A percentile compares a stretch with the other conserved stretches of the same genome.
Conservation (phyloP, 2,888 invertebrate genomes). For the Melipona bicolor region DNA sequence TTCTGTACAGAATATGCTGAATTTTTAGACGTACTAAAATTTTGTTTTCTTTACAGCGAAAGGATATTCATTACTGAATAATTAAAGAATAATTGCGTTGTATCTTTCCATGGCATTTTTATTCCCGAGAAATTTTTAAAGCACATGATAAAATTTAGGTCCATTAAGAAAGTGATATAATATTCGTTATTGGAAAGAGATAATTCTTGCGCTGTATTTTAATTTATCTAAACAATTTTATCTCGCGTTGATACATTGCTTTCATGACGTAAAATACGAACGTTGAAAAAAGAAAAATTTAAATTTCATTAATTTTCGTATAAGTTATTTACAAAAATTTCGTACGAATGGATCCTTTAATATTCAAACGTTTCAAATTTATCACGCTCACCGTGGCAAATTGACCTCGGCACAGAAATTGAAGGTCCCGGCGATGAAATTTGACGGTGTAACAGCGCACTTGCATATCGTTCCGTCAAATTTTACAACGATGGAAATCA, state of each 20-base stretch:
- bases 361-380: not conserved
- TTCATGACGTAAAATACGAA: not conserved
- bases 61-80: not conserved
- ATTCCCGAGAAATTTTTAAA: not conserved
- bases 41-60: too few relatives aligned
- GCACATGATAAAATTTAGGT: too few relatives aligned
- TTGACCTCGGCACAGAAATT: not conserved
- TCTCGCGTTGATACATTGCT: too few relatives aligned
- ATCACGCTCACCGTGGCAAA: not conserved
- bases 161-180: too few relatives aligned
- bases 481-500: not conserved
- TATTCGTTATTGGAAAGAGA: too few relatives aligned
- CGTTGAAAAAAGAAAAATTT: not conserved
- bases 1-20: too few relatives aligned
- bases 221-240: too few relatives aligned
- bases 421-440: not conserved
- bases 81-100: not conserved
- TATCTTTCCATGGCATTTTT: not conserved
- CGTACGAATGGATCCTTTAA: not conserved
- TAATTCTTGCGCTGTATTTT: too few relatives aligned
- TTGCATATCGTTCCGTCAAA: not conserved
- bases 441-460: not conserved
- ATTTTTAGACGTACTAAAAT: too few relatives aligned
- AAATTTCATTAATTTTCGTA: not conserved
- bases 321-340: not conserved